Percentiles rank a stretch among this genome's conserved stretches.
These are phyloP conservation scores for Chaenocephalus aceratus DNA, from an alignment of 2,113 vertebrate species.

Conservation along the genomic window DNA sequence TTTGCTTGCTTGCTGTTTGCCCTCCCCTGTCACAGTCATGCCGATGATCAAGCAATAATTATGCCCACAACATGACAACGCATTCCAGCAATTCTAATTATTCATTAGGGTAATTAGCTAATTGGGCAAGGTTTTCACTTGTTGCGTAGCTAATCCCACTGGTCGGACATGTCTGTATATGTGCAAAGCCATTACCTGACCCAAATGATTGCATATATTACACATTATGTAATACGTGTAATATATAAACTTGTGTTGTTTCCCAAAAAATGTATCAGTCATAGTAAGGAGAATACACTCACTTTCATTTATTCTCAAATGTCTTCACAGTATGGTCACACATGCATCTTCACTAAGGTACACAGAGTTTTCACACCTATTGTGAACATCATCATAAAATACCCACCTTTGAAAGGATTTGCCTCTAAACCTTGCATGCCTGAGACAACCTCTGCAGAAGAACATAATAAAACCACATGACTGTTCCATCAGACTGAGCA, in stretches of 20 bases:
- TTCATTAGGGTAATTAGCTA: constrained; percentile 23
- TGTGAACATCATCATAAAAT: constrained; percentile 21
- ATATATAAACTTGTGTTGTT: too few relatives aligned
- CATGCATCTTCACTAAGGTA: not conserved
- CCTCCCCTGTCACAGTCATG: constrained; percentile 12
- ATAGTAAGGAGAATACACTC: not conserved
- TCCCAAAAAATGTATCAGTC: not conserved
- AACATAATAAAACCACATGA: not conserved
- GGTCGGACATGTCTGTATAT: not conserved
- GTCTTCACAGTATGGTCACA: not conserved
- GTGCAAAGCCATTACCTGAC: not conserved
- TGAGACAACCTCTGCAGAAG: not conserved
- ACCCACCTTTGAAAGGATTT: constrained; percentile 2
- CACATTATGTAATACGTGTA: not conserved
- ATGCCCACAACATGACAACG: constrained; percentile 9
- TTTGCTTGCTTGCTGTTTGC: constrained; percentile 9
- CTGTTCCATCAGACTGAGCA: constrained; percentile 34
- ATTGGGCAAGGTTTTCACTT: not conserved
- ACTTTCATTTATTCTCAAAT: constrained; percentile 8
- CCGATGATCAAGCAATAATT: constrained; percentile 35
- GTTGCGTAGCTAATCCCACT: constrained; percentile 8
- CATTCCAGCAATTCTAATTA: constrained; percentile 9
- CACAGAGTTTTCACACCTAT: constrained; percentile 3
- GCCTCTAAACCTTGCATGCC: not conserved
- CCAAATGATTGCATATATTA: not conserved